Percentiles rank a stretch among this genome's conserved stretches.
Evolutionary conservation across 2,113 vertebrate species (phyloP).

Genomic region (Psittacus erithacus): DNA sequence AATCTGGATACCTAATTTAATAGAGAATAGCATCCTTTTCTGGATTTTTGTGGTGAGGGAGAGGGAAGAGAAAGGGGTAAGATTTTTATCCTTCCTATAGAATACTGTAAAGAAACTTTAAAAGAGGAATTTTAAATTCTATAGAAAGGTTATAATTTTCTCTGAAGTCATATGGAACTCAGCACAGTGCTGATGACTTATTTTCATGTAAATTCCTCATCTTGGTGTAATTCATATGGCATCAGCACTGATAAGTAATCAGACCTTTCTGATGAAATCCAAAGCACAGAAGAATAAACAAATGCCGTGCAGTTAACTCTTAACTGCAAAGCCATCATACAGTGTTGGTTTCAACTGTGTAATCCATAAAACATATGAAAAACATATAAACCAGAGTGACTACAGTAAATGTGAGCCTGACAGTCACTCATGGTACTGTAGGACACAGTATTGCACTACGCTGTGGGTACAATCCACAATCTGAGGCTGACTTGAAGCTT

Average conservation of each 20-base stretch:
- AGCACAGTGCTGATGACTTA: constrained; percentile 58
- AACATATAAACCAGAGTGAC: accelerated
- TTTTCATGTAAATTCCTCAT: constrained; percentile 69
- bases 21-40: not conserved
- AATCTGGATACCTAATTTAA: not conserved
- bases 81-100: not conserved
- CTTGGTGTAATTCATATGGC: constrained; percentile 51
- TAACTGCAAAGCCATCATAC: not conserved
- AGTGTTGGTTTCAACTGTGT: not conserved
- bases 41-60: not conserved
- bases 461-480: not conserved
- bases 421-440: not conserved
- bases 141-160: constrained; percentile 53
- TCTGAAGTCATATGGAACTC: constrained; percentile 44
- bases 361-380: not conserved
- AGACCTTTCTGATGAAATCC: constrained; percentile 60
- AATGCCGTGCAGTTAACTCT: constrained; percentile 27
- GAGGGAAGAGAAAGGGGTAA: not conserved
- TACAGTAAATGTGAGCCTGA: not conserved
- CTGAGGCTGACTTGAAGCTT: not conserved
- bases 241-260: constrained; percentile 67
- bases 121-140: constrained; percentile 19
- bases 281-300: constrained; percentile 7
- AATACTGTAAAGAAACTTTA: not conserved
- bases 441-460: not conserved